These are phyloP conservation scores for Dreissena rostriformis DNA, from an alignment of 1,140 invertebrate species.

Conservation along the genomic window DNA sequence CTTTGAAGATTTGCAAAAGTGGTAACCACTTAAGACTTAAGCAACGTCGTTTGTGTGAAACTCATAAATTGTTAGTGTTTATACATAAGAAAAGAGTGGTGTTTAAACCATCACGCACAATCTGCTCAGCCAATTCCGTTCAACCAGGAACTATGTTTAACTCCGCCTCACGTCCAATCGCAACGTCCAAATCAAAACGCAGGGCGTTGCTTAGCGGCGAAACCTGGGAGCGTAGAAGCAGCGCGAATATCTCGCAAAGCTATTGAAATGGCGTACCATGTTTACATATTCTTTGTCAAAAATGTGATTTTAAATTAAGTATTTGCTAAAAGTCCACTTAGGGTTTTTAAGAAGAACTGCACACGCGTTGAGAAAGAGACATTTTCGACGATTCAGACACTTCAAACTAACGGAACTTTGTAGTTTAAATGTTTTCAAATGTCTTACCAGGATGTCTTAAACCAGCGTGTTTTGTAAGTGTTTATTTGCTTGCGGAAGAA, in stretches of 20 bases:
- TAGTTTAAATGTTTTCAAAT: too few relatives aligned
- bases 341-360: not conserved
- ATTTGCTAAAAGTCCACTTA: not conserved
- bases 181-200: not conserved
- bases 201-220: not conserved
- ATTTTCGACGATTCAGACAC: too few relatives aligned
- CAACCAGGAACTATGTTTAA: not conserved
- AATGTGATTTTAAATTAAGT: constrained; percentile 5
- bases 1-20: constrained; percentile 61
- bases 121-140: constrained; percentile 20
- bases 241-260: not conserved
- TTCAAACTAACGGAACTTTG: too few relatives aligned
- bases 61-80: constrained; percentile 60
- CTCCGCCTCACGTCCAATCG: not conserved
- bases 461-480: too few relatives aligned
- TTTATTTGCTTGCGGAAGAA: too few relatives aligned
- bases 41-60: constrained; percentile 59
- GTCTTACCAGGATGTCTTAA: too few relatives aligned
- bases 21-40: constrained; percentile 56
- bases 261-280: not conserved
- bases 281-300: constrained; percentile 10
- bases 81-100: constrained; percentile 55
- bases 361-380: not conserved
- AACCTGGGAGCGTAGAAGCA: too few relatives aligned
- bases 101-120: constrained; percentile 30